A percentile compares a stretch with the other conserved stretches of the same genome.
Conservation (phyloP, 2,888 invertebrate genomes). For the Tetranychus truncatus region DNA sequence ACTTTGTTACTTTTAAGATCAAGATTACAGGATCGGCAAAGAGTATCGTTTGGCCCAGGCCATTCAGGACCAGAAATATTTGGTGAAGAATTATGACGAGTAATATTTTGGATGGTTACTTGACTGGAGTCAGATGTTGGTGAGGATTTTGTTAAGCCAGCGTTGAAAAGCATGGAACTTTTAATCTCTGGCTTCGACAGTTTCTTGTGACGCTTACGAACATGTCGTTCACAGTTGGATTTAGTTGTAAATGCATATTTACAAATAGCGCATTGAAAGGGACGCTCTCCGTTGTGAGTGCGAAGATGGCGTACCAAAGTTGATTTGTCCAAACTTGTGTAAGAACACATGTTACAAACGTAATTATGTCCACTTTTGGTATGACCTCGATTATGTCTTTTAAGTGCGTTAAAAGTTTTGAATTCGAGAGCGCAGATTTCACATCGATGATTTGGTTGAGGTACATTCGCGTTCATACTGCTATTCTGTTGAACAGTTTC, state of each 20-base stretch:
- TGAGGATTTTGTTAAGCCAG: conserved; percentile 2
- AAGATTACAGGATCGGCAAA: conserved; percentile 35
- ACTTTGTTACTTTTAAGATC: conserved; percentile 35
- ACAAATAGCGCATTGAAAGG: conserved; percentile 84
- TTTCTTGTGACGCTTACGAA: conserved; percentile 74
- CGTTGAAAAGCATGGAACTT: conserved; percentile 43
- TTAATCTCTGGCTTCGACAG: conserved; percentile 70
- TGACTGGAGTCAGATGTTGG: neutral
- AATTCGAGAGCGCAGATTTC: conserved; percentile 69
- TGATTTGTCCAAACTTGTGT: conserved; percentile 70
- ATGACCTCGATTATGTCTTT: conserved; percentile 56
- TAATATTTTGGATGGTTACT: conserved; percentile 20
- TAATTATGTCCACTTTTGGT: conserved; percentile 45
- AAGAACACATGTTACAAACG: conserved; percentile 80
- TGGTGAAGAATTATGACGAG: neutral
- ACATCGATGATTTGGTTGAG: conserved; percentile 36
- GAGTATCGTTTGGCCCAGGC: conserved; percentile 30
- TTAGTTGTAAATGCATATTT: conserved; percentile 91
- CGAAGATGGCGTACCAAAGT: conserved; percentile 76
- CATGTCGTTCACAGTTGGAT: conserved; percentile 86
- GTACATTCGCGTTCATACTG: no score
- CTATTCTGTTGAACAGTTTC: no score
- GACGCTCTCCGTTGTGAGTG: conserved; percentile 83
- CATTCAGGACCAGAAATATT: neutral
- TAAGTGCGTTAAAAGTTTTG: conserved; percentile 67